Evolutionary conservation across 1,140 invertebrate species (phyloP), one percentile per base, ranked within the genome.

Genomic region (Atta colombica): DNA sequence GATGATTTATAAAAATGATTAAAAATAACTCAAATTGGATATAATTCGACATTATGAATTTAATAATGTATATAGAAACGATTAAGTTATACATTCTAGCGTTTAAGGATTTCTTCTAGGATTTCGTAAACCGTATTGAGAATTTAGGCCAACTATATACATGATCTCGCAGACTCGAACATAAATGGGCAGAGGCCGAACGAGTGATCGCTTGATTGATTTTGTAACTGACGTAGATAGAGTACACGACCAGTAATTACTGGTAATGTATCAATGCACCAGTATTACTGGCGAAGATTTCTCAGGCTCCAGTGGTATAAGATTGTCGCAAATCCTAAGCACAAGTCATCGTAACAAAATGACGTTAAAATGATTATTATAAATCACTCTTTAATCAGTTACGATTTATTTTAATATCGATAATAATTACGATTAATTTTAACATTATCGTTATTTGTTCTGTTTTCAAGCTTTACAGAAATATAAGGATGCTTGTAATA

Each of bases 141-240:
- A 25, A 84, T 75, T 84, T 51, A 75, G 39, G n/a, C n/a, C 80
- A 74, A 14, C 49, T 16, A 16, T 18, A 16, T 51, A 51, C 49
- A 7, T 69, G 55, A 75, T 84, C 80, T 68, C 49, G 35, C 31
- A 68, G 65, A 28, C n/a, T 12, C 55, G 21, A 74, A 74, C 25
- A 55, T 51, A 75, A 84, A 84, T 49, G 66, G 31, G 78, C 69
- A 63, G 55, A 74, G 77, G 25, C 39, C 28, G 39, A 61, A 74
- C 80, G 80, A 84, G 45, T 75, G 69, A 84, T 84, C 68, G 55
- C 39, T 21, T 84, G 80, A 84, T 74, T 84, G 69, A 84, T 84
- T 75, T 63, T 61, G 55, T 63, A 74, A 84, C 35, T 75, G 69
- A 84, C 69, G 45, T 61, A 55, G 80, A 84, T 75, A 75, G 58